phyloP scores from a whole-genome alignment of 1,140 invertebrate genomes.

The Heliothis subflexa region DNA sequence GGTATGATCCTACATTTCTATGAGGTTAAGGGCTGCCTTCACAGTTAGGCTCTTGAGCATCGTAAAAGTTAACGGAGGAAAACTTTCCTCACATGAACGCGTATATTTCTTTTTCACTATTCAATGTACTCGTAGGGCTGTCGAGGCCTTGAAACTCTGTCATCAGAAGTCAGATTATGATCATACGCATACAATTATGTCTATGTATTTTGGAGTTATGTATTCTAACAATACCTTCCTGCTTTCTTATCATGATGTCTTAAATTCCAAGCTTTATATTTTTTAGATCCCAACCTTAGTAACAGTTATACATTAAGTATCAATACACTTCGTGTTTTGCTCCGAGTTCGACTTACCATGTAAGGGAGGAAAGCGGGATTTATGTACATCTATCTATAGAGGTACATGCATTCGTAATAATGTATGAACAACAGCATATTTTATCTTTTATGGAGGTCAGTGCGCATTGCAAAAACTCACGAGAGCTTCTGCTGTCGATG shows the following conservation, averaged over 20 bases:
- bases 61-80: conserved; percentile 43
- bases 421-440: conserved; percentile 26
- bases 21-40: conserved; percentile 38
- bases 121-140: conserved; percentile 13
- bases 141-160: not conserved
- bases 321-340: conserved; percentile 38
- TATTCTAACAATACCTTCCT: not conserved
- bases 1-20: conserved; percentile 27
- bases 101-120: conserved; percentile 24
- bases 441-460: conserved; percentile 16
- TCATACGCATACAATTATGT: too few relatives aligned
- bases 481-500: not conserved
- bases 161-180: too few relatives aligned
- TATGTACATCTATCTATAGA: conserved; percentile 29
- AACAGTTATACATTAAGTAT: conserved; percentile 35
- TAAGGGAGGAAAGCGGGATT: conserved; percentile 35
- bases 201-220: too few relatives aligned
- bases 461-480: not conserved
- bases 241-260: not conserved
- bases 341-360: conserved; percentile 21
- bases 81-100: conserved; percentile 14
- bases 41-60: conserved; percentile 40
- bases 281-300: not conserved
- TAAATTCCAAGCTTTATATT: too few relatives aligned
- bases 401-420: conserved; percentile 4